Evolutionary conservation across 2,888 invertebrate species (phyloP), one percentile per base, ranked within the genome.

Genomic region (Sphaeridia pumilis): DNA sequence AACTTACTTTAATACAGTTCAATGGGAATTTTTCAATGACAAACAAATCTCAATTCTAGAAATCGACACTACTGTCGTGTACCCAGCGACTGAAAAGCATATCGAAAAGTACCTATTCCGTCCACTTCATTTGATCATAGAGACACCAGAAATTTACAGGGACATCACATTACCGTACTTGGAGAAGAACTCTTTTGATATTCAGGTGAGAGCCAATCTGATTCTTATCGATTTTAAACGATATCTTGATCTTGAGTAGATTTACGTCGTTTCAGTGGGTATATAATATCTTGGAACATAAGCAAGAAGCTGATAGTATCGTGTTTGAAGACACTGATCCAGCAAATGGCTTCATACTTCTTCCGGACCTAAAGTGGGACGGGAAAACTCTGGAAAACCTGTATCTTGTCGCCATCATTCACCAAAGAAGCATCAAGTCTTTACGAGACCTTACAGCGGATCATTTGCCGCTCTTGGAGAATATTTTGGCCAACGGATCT

Each of bases 321-420:
- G 76, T 93, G 4, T 84, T 80, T 69, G 86, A 88, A 69, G 87
- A 90, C 70, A 66, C 76, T 4, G 82, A 88, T 68, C 79, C 83
- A 1, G 77, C 78, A 42, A 80, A 72, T 58, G 94, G 95, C 0
- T 97, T 95, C 69, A 74, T 97, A 14, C 71, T 99, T 14, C 67
- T 93, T 1, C 93, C 92, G 0, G 98, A 99, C 72, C 74, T 95
- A 52, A 99, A 98, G 71, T 98, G 98, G 97, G 87, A 94, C 72
- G 87, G 88, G 14, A 70, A 78, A 43, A 73, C 74, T 45, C 60
- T 80, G 20, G 85, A 87, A 66, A 83, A 84, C 0, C 71, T 99
- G 14, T 92, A 97, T 69, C 71, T 89, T 5, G 72, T 92, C 51
- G 95, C 87, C 0, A 80, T 99, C 53, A 76, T 83, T 0, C 78